phyloP scores from a whole-genome alignment of 2,797 vertebrate species.

The Coccyzus lansbergi region DNA sequence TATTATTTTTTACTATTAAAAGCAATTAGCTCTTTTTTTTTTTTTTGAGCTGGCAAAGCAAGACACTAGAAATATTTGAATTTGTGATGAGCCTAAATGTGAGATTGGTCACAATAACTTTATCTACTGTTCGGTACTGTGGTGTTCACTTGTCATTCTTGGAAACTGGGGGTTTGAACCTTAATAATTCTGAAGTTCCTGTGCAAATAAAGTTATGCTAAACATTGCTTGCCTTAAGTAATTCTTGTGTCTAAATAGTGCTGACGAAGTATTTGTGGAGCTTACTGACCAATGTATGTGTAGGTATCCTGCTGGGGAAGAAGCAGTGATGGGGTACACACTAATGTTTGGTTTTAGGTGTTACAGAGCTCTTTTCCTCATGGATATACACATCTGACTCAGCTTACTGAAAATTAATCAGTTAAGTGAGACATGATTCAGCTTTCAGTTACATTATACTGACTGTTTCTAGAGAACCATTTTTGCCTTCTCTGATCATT shows the following conservation, averaged over 20 bases:
- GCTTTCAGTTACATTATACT: not conserved
- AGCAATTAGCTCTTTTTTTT: not conserved
- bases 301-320: not conserved
- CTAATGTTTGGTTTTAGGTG: not conserved
- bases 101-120: not conserved
- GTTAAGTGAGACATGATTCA: not conserved
- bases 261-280: not conserved
- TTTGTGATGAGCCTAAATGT: constrained; percentile 3
- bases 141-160: constrained; percentile 20
- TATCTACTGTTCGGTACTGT: constrained; percentile 25
- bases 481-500: not conserved
- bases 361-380: not conserved
- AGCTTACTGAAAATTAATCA: not conserved
- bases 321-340: not conserved
- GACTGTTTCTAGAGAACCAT: not conserved
- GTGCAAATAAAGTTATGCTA: constrained; percentile 53
- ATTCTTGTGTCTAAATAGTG: not conserved
- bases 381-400: not conserved
- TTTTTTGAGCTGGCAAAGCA: not conserved
- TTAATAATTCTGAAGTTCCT: constrained; percentile 38
- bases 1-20: not conserved
- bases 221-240: not conserved
- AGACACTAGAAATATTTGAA: not conserved
- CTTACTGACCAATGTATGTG: not conserved
- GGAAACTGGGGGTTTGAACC: not conserved